Evolutionary conservation across 1,140 invertebrate genomes (phyloP).

Genomic region (Drosophila malerkotliana): DNA sequence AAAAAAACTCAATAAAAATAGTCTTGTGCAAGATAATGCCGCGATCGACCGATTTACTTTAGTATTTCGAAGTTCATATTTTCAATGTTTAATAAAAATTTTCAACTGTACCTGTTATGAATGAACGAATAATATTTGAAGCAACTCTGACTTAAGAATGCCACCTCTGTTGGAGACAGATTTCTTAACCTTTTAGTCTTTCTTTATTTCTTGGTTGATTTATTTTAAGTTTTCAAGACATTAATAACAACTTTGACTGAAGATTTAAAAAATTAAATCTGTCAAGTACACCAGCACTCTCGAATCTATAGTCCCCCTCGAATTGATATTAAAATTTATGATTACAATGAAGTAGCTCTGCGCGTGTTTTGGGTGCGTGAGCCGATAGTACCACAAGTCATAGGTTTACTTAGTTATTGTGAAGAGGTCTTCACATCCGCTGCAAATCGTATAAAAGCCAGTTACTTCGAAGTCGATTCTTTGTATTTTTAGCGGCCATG

Average conservation of each 20-base stretch:
- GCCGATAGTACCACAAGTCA: not conserved
- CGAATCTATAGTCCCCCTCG: not conserved
- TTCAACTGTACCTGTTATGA: too few species aligned
- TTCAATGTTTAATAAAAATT: too few species aligned
- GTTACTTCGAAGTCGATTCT: not conserved
- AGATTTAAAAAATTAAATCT: not conserved
- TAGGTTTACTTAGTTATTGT: not conserved
- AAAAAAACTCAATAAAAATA: conserved; percentile 11
- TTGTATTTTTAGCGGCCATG: not conserved
- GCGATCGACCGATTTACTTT: too few species aligned
- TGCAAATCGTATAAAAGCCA: not conserved
- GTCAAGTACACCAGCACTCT: not conserved
- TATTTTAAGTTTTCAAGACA: too few species aligned
- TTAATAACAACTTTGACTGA: too few species aligned
- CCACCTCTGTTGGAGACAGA: too few species aligned
- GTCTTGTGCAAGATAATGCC: conserved; percentile 1
- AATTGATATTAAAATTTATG: not conserved
- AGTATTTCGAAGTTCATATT: too few species aligned
- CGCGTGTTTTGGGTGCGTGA: not conserved
- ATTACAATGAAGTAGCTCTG: not conserved
- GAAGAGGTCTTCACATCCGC: not conserved
- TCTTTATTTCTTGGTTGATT: too few species aligned
- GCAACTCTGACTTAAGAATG: too few species aligned
- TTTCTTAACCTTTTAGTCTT: too few species aligned
- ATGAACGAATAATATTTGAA: too few species aligned